Conservation (phyloP, 30 jellyfish, hydroid and myxozoan genomes). For the Turritopsis rubra region DNA sequence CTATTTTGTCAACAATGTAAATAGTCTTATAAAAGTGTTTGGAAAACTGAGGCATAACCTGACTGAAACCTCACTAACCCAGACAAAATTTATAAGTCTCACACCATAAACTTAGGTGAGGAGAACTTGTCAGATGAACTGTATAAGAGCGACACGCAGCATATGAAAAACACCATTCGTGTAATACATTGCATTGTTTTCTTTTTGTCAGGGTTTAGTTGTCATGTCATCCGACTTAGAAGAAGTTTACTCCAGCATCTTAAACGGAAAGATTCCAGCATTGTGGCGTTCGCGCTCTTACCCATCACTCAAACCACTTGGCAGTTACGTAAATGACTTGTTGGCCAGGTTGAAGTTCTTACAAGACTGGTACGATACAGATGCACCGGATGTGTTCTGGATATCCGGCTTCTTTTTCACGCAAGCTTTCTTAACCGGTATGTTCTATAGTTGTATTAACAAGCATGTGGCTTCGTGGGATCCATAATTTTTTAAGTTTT, state of each 20-base stretch:
- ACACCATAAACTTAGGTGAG: too few species aligned
- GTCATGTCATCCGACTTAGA: constrained; percentile 85
- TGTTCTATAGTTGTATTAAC: too few species aligned
- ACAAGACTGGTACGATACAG: constrained; percentile 74
- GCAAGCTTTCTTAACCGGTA: constrained; percentile 87
- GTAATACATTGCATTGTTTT: too few species aligned
- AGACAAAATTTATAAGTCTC: too few species aligned
- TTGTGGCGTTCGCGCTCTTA: constrained; percentile 75
- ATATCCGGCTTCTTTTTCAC: constrained; percentile 87
- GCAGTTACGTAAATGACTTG: constrained; percentile 78
- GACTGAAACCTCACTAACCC: not conserved
- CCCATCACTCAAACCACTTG: constrained; percentile 85
- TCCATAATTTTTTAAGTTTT: not conserved
- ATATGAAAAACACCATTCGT: too few species aligned
- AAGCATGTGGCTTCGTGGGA: not conserved
- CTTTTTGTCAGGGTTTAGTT: constrained; percentile 63
- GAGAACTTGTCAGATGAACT: too few species aligned
- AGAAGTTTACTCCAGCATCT: constrained; percentile 70
- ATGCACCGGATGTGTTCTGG: constrained; percentile 80
- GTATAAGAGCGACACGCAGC: too few species aligned
- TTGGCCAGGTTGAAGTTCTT: constrained; percentile 58
- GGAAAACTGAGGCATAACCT: not conserved
- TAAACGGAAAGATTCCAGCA: constrained; percentile 70
- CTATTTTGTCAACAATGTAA: too few species aligned
- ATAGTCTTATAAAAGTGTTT: not conserved